Base-by-base conservation (phyloP, 1,140 invertebrate genomes). In the Aphaenogaster floridana region DNA sequence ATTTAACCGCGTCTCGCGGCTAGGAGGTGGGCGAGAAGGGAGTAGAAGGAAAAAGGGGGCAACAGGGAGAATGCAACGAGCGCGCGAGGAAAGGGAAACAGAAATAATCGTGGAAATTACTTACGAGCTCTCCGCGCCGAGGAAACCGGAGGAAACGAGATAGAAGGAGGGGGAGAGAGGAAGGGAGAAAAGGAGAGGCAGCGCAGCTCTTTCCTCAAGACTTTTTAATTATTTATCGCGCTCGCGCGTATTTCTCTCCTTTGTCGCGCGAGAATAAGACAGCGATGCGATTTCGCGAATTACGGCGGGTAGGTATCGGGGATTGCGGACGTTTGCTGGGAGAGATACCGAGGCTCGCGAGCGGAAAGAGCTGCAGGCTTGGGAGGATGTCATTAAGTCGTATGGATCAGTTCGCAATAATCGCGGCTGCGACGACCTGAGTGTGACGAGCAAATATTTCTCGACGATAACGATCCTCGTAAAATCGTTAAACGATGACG, bases 91-190 rank as follows among this genome's bases (percentile, higher is more conserved):
- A 54, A 42, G 74, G 57, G 86, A 84, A 71, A 80, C 78, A 57
- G 63, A 86, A 89, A 86, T 89, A 91, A 89, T 91, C 87, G 90
- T 87, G 87, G 87, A 91, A 91, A 91, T 91, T 91, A 86, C 76
- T 91, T 79, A 71, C 80, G 83, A 69, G 84, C 66, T 76, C 34
- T 21, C 34, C 34, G 84, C 48, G 84, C 77, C 77, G 68, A 68
- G 68, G 45, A 83, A 84, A 87, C 79, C 63, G 57, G 57, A 39
- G 77, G 64, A 80, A 86, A 80, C 54, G 42, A 86, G 85, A 83
- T 50, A 42, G 66, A 71, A 86, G 45, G 11, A n/a, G 8, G 48
- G 13, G 7, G 7, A 76, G 77, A 34, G 9, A 6, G 28, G 21
- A 57, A 42, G 5, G 34, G 8, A 15, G 28, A 17, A 42, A 17